Evolutionary conservation across 2,888 invertebrate species (phyloP).

Genomic region (Coenonympha arcania): DNA sequence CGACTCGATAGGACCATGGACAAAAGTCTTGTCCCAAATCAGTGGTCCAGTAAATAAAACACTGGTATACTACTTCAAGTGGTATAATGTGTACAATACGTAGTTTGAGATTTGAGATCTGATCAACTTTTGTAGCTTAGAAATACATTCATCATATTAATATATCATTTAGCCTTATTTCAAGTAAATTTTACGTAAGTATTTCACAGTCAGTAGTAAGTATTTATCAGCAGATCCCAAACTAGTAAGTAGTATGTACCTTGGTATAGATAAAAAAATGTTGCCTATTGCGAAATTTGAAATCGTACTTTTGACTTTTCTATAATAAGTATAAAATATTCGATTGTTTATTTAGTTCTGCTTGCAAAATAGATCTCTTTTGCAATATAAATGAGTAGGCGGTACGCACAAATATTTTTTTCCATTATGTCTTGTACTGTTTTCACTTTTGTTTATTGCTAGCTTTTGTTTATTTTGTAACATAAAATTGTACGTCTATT

Average conservation of each 20-base stretch:
- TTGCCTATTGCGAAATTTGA: conserved; percentile 2
- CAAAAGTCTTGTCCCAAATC: too few species aligned
- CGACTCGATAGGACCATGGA: too few species aligned
- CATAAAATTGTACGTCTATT: background rate
- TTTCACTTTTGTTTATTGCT: background rate
- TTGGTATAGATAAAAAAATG: background rate
- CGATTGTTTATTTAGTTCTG: conserved; percentile 5
- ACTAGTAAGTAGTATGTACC: background rate
- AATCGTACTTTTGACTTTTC: conserved; percentile 6
- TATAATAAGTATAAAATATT: conserved; percentile 3
- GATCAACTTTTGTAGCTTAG: too few species aligned
- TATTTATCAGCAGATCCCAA: too few species aligned
- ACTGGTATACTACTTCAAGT: too few species aligned
- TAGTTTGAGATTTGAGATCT: too few species aligned
- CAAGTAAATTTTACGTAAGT: too few species aligned
- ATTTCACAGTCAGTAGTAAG: too few species aligned
- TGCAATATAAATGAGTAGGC: conserved; percentile 6
- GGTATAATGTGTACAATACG: too few species aligned
- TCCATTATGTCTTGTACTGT: background rate
- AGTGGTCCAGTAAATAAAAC: too few species aligned
- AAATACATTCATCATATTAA: too few species aligned
- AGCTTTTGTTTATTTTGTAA: background rate
- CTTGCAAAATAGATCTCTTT: conserved; percentile 2
- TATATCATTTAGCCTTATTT: too few species aligned
- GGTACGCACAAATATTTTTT: conserved; percentile 7